These are phyloP conservation scores for Drosophila ustulata DNA, from an alignment of 2,888 invertebrate genomes.

Conservation along the genomic window DNA sequence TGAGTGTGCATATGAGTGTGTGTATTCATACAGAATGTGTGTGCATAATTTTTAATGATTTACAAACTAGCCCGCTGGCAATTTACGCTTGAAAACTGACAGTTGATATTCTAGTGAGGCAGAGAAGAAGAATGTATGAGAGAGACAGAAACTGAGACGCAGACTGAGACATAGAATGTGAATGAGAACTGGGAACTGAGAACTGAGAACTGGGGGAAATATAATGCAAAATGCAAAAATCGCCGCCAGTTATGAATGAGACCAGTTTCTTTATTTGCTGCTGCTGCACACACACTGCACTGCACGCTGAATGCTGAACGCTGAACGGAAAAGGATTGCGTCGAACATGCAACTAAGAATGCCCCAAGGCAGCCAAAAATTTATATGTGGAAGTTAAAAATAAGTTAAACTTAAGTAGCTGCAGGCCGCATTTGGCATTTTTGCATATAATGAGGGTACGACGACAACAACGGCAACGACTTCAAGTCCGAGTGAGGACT, in stretches of 20 bases:
- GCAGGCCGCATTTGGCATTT: conserved; percentile 67
- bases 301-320: conserved; percentile 26
- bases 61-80: conserved; percentile 75
- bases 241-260: conserved; percentile 78
- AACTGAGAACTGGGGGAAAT: conserved; percentile 47
- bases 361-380: conserved; percentile 47
- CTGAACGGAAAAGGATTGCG: conserved; percentile 76
- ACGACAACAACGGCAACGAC: conserved; percentile 6
- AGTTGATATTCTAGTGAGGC: conserved; percentile 76
- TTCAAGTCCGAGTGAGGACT: conserved; percentile 41
- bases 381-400: conserved; percentile 76
- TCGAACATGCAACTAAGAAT: conserved; percentile 80
- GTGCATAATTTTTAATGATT: conserved; percentile 83
- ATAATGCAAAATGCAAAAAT: conserved; percentile 76
- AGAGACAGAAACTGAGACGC: not conserved
- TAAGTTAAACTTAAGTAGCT: conserved; percentile 79
- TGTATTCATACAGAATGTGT: conserved; percentile 52
- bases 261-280: conserved; percentile 80
- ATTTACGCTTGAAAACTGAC: conserved; percentile 79
- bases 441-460: conserved; percentile 78
- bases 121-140: not conserved
- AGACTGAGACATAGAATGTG: conserved; percentile 35
- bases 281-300: not conserved
- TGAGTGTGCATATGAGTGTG: conserved; percentile 56
- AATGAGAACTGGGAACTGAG: conserved; percentile 38